phyloP scores from a whole-genome alignment of 92 coral and sea anemone genomes.

The Actinostola sp. region DNA sequence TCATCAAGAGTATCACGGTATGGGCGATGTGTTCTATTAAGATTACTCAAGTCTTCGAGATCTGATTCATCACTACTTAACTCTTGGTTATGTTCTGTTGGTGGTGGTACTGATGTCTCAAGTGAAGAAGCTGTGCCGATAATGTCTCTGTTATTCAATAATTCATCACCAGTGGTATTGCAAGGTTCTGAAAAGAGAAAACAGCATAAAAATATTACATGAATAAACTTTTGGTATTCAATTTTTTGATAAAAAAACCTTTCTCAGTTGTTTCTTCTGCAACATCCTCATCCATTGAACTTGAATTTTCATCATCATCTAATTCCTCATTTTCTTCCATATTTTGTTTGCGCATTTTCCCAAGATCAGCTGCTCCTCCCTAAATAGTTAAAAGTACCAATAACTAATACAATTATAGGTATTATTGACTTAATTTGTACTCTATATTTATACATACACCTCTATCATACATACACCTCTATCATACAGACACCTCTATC shows the following conservation, averaged over 20 bases:
- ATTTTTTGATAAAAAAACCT: too few relatives aligned
- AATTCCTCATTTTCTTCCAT: conserved; percentile 5
- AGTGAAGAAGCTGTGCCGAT: not conserved
- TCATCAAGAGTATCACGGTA: conserved; percentile 72
- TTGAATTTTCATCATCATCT: conserved; percentile 41
- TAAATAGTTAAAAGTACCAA: not conserved
- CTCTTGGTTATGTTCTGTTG: not conserved
- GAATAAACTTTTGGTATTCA: too few relatives aligned
- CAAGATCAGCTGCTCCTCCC: conserved; percentile 39
- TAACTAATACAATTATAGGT: too few relatives aligned
- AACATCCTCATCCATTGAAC: conserved; percentile 42
- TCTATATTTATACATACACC: too few relatives aligned
- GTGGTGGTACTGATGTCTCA: not conserved
- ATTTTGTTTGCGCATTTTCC: conserved; percentile 16
- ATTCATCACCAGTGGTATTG: not conserved
- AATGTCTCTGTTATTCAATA: not conserved
- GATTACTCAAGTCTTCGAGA: conserved; percentile 82
- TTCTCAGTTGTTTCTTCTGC: conserved; percentile 9
- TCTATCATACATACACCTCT: too few relatives aligned
- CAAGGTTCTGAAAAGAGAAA: not conserved
- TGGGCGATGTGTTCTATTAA: conserved; percentile 78
- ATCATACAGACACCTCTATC: too few relatives aligned
- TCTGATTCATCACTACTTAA: conserved; percentile 73
- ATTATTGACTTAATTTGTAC: too few relatives aligned
- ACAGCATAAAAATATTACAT: too few relatives aligned